These are phyloP conservation scores for Cassiopea xamachana DNA, from an alignment of 30 jellyfish, hydroid and myxozoan species.

Conservation along the genomic window DNA sequence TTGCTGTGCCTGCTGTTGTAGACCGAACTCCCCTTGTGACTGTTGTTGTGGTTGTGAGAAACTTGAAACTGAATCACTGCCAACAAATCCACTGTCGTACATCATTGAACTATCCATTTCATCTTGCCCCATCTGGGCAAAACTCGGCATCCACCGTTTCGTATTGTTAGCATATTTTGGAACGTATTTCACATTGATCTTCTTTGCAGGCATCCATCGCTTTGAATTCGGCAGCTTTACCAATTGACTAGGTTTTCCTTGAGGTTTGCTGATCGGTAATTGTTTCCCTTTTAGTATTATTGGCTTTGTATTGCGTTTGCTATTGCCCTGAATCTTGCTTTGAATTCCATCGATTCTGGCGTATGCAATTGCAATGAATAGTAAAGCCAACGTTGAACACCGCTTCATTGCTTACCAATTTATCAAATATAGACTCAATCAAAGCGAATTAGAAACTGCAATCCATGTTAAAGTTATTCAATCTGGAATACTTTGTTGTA, in stretches of 20 bases:
- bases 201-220: constrained; percentile 59
- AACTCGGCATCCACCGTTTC: constrained; percentile 86
- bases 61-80: constrained; percentile 51
- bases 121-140: constrained; percentile 58
- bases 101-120: constrained; percentile 81
- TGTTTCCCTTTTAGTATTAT: constrained; percentile 42
- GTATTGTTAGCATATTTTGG: constrained; percentile 53
- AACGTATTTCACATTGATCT: constrained; percentile 47
- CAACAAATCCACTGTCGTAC: constrained; percentile 71
- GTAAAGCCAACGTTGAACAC: background rate
- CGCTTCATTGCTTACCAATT: background rate
- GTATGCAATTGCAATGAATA: constrained; percentile 2
- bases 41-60: constrained; percentile 21
- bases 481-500: background rate
- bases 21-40: constrained; percentile 21
- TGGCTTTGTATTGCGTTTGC: constrained; percentile 28
- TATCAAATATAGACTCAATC: background rate
- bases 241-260: background rate
- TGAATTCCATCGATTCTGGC: background rate
- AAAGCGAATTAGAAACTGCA: background rate
- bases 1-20: constrained; percentile 40
- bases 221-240: constrained; percentile 41
- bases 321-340: background rate
- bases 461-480: background rate
- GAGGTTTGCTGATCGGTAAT: constrained; percentile 1